Evolutionary conservation across 2,797 vertebrate genomes (phyloP), one percentile per base, ranked within the genome.

Genomic region (Petrocephalus schoutedeni): DNA sequence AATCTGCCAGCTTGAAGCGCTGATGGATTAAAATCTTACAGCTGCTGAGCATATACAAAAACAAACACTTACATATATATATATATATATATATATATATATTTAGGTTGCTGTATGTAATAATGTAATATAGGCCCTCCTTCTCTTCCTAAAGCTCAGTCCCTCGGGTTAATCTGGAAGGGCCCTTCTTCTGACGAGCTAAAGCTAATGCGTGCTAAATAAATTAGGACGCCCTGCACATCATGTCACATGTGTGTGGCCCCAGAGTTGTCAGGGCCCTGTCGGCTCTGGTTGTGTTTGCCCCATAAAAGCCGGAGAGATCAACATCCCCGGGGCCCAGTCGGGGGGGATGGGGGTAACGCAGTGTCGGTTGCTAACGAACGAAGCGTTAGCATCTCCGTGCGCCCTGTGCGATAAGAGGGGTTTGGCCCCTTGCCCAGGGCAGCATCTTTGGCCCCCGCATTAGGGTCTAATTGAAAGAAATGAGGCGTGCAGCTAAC

Each of bases 381-480:
- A 87, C 14, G 59, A 54, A 83, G 85, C 56, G 28, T 56, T 61
- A 86, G 57, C 45, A 41, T 77, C 28, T 86, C 64, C 41, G 21
- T 80, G 87, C 32, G 32, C 93, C 28, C 16, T 82, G 77, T 12
- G 61, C 80, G 84, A 85, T 87, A 61, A 87, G 61, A 71, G 45
- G 59, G 94, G 92, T 94, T 16, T 93, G 93, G 93, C 93, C 93
- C 93, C 91, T 88, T 90, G 28, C 87, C 10, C 89, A 89, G 67
- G 67, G 83, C 86, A 67, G 88, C 9, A 89, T 0, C 0, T 36
- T 41, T 49, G 89, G 90, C 94, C 87, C 94, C 92, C 92, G 4
- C 93, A 91, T 93, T 92, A 91, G 92, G 88, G 92, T 87, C 86
- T 95, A 95, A 97, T 96, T 97, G 96, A 97, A 97, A 96, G 94